Percentiles rank a stretch among this genome's conserved stretches.
Evolutionary conservation across 2,797 vertebrate genomes (phyloP).

Genomic region (Parauchenoglanis ngamensis): DNA sequence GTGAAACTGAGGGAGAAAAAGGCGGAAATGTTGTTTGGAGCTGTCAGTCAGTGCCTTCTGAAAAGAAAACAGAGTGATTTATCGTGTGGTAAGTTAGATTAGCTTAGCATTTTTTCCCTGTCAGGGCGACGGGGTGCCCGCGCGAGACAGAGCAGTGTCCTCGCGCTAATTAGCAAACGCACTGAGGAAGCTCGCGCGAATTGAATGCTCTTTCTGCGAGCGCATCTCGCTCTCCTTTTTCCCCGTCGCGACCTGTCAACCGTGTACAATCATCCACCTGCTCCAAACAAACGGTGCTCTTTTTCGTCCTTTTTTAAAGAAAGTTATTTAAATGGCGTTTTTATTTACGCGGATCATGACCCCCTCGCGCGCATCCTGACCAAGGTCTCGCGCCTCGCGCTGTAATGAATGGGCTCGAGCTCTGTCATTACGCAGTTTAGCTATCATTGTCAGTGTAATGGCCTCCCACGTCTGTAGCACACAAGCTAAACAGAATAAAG

Average conservation of each 20-base stretch:
- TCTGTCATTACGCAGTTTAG: constrained; percentile 53
- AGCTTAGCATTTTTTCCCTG: constrained; percentile 61
- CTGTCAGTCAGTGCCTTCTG: constrained; percentile 58
- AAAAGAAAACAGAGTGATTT: constrained; percentile 65
- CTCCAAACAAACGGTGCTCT: constrained; percentile 65
- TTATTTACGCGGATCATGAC: constrained; percentile 59
- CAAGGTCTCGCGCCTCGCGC: constrained; percentile 28
- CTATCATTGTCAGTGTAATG: constrained; percentile 34
- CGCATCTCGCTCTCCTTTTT: constrained; percentile 62
- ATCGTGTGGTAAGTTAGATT: constrained; percentile 62
- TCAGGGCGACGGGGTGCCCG: constrained; percentile 59
- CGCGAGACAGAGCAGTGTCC: constrained; percentile 60
- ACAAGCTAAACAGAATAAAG: not conserved
- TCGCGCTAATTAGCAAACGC: constrained; percentile 73
- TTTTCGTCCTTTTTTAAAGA: constrained; percentile 61
- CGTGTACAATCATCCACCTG: constrained; percentile 78
- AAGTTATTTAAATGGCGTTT: constrained; percentile 68
- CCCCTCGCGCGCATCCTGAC: constrained; percentile 49
- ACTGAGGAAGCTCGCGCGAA: constrained; percentile 58
- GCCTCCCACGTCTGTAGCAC: constrained; percentile 11
- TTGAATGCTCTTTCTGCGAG: constrained; percentile 72
- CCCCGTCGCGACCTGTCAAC: constrained; percentile 69
- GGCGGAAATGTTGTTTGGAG: constrained; percentile 48
- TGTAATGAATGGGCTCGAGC: constrained; percentile 47
- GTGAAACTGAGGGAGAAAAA: constrained; percentile 49